Conservation (phyloP, 2,113 vertebrate genomes). For the Plestiodon gilberti region DNA sequence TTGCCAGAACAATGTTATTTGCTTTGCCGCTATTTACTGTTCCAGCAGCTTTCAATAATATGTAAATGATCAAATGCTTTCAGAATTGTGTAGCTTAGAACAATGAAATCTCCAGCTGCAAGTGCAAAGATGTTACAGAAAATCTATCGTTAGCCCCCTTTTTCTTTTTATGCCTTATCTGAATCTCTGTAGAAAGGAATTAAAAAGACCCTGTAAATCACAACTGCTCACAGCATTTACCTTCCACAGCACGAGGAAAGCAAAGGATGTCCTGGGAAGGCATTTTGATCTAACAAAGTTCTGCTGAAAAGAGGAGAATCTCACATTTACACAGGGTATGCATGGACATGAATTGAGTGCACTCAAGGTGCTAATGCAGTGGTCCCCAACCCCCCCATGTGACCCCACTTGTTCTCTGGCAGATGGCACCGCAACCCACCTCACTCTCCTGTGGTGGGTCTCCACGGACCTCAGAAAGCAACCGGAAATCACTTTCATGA, state of each 20-base stretch:
- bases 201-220: neutral
- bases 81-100: neutral
- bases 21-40: neutral
- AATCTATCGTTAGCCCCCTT: conserved; percentile 18
- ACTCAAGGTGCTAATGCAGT: too few relatives aligned
- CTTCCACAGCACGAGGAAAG: neutral
- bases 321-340: neutral
- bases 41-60: neutral
- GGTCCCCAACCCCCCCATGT: too few relatives aligned
- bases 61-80: conserved; percentile 20
- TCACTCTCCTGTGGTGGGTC: too few relatives aligned
- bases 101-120: conserved; percentile 7
- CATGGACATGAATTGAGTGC: neutral
- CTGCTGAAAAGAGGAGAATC: neutral
- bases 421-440: too few relatives aligned
- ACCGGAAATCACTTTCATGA: too few relatives aligned
- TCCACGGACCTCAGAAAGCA: too few relatives aligned
- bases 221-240: neutral
- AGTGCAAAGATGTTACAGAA: neutral
- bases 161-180: conserved; percentile 14
- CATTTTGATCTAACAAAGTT: neutral
- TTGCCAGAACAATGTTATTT: neutral
- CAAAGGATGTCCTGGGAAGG: neutral
- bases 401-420: too few relatives aligned
- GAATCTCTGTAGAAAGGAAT: neutral